Percentiles rank a stretch among this genome's conserved stretches.
Evolutionary conservation across 2,113 vertebrate genomes (phyloP).

Genomic region (Catharus minimus): DNA sequence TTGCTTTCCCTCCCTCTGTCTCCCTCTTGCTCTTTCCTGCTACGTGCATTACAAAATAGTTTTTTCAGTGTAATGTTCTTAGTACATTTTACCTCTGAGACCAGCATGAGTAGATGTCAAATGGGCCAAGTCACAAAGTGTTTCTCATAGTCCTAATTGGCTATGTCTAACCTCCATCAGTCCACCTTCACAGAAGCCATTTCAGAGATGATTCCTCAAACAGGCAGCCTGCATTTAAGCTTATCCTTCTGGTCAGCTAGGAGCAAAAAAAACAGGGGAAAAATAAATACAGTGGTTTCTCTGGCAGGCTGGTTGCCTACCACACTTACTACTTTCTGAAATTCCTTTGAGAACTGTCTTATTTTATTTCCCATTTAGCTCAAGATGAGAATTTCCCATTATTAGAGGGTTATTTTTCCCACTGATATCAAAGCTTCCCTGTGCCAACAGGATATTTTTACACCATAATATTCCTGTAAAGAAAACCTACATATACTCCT

Average conservation of each 20-base stretch:
- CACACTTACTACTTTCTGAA: neutral
- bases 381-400: neutral
- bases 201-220: too few relatives aligned
- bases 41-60: rapidly evolving
- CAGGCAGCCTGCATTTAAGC: neutral
- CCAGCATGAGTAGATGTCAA: neutral
- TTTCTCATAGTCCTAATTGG: too few relatives aligned
- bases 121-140: neutral
- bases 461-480: neutral
- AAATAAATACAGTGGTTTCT: neutral
- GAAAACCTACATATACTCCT: neutral
- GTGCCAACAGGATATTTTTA: neutral
- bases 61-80: neutral
- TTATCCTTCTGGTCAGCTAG: neutral
- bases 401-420: neutral
- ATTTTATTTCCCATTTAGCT: constrained; percentile 14
- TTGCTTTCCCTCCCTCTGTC: neutral
- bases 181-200: too few relatives aligned
- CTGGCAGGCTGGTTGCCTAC: neutral
- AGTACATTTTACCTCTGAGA: neutral
- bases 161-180: too few relatives aligned
- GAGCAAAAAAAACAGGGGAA: neutral
- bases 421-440: neutral
- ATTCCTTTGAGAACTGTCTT: neutral
- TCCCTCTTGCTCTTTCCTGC: neutral